Evolutionary conservation across 2,888 invertebrate genomes (phyloP).

Genomic region (Apamea sordens): DNA sequence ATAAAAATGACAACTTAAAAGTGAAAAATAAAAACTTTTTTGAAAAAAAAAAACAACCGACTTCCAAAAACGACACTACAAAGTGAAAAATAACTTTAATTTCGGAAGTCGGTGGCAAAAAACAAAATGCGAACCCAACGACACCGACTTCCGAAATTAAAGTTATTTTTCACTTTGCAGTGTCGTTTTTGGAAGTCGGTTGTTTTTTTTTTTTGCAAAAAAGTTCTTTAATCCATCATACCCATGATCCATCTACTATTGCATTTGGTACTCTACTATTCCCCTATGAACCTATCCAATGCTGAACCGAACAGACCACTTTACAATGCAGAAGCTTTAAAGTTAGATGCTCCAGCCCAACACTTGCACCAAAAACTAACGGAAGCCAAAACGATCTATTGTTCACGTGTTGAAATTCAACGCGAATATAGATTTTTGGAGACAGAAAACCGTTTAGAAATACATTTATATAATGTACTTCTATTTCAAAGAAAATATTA

Average conservation of each 20-base stretch:
- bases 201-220: too few relatives aligned
- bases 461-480: background rate
- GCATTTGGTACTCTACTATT: background rate
- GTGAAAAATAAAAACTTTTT: too few relatives aligned
- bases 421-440: slow-evolving; percentile 62
- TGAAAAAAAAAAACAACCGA: too few relatives aligned
- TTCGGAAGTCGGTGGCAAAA: too few relatives aligned
- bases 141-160: too few relatives aligned
- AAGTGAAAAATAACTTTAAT: too few relatives aligned
- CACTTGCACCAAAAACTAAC: slow-evolving; percentile 68
- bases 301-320: background rate
- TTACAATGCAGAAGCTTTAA: background rate
- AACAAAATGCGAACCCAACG: too few relatives aligned
- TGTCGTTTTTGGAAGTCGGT: too few relatives aligned
- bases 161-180: too few relatives aligned
- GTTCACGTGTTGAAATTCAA: slow-evolving; percentile 78
- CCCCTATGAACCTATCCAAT: background rate
- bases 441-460: background rate
- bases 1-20: too few relatives aligned
- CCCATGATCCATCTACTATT: background rate
- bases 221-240: background rate
- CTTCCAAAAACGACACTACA: too few relatives aligned
- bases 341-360: slow-evolving; percentile 10
- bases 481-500: background rate
- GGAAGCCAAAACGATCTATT: slow-evolving; percentile 83